Evolutionary conservation across 2,888 invertebrate species (phyloP), one percentile per base, ranked within the genome.

Genomic region (Opisthograptis luteolata): DNA sequence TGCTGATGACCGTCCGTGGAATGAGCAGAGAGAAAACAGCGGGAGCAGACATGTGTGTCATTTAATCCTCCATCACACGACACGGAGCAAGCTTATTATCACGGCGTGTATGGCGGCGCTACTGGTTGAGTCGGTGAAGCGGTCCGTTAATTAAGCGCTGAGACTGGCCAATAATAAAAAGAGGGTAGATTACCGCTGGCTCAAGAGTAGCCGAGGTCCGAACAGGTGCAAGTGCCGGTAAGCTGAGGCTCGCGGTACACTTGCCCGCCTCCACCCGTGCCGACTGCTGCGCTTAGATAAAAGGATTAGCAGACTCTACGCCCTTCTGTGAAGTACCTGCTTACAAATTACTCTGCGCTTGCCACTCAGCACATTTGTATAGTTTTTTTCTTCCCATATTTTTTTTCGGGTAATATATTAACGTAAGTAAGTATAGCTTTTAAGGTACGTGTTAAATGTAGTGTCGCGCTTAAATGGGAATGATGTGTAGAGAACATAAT

Each of bases 251-350:
- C 40, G 28, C 58, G 58, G 60, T 61, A 57, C 67, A 58, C 65
- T 70, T 69, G 64, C 68, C 71, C 66, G 63, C 67, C 68, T 65
- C 68, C 67, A 58, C 73, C 66, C 62, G 67, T 66, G 59, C 76
- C 79, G 83, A 71, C 79, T 84, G 85, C 77, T 79, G 71, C 73
- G 71, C 75, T 76, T 70, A 79, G 85, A 86, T 86, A 86, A 84
- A 84, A 73, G 84, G 84, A 83, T 84, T 84, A 84, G 65, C 76
- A 79, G 72, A 74, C 74, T 80, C 78, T 76, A 66, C 69, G 70
- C 70, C 63, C 72, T 66, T 74, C 68, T 72, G 63, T 66, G 70
- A 68, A 39, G 37, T 47, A 27, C 48, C 39, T 46, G 50, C 40
- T 48, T 54, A 47, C 43, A 49, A 55, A 49, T 48, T 54, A 54